Base-by-base conservation (phyloP, 1,140 invertebrate genomes). In the Bombus pyrosoma region DNA sequence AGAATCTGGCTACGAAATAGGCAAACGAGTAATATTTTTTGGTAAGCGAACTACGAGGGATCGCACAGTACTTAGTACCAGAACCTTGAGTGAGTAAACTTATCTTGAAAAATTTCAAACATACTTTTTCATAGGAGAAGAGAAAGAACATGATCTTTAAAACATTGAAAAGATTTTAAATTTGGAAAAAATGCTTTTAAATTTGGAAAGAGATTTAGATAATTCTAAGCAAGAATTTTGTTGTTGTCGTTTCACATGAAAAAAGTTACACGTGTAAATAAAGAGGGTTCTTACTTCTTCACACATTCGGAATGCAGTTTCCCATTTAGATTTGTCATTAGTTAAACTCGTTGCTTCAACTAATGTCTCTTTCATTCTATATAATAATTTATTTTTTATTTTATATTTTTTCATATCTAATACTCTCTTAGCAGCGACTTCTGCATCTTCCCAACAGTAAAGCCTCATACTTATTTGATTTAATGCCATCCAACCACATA, bases 361-460 rank as follows among this genome's bases (percentile, higher is more conserved):
- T 32, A 94, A 77, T 47, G 93, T 86, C 18, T 93, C 39, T 83
- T 93, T 84, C 41, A 95, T 81, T 79, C 75, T 86, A n/a, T 90
- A 84, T 25, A 83, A 57, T 34, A 95, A 85, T 34, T 85, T 72
- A 41, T 90, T 75, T 82, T 93, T 89, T 74, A 88, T 90, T 82
- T 81, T 81, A 8, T 77, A 71, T 22, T 92, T 87, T 25, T 94
- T 80, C 37, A 94, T 72, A 91, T 94, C 90, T n/a, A 93, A 73
- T 37, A 94, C 92, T 86, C 95, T 95, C 80, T 91, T 92, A 34
- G 95, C 94, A 81, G 96, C 93, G 88, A 95, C 95, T 90, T 96
- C 95, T 47, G 95, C 95, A 71, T 96, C 95, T 47, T 95, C 91
- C 95, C 96, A 97, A 90, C 96, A 96, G 86, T 96, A 95, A 12